phyloP scores from a whole-genome alignment of 2,113 vertebrate genomes.

The Xenopus laevis region DNA sequence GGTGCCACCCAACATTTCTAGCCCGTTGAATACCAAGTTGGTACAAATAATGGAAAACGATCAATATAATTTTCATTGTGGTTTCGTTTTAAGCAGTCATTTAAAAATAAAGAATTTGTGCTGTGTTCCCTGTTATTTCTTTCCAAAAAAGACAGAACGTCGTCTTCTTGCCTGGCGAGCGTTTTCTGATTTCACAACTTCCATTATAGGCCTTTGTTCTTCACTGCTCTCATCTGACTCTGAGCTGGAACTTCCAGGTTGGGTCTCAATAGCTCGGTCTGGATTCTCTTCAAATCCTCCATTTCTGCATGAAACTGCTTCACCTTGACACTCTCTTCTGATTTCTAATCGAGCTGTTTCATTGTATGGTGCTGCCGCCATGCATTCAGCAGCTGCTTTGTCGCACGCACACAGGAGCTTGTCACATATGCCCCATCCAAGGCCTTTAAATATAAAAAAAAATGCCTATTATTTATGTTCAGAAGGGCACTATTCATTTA shows the following conservation, averaged over 20 bases:
- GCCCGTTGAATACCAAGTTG: neutral
- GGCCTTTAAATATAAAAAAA: conserved; percentile 49
- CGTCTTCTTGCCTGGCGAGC: conserved; percentile 23
- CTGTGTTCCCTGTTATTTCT: rapidly evolving
- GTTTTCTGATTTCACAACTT: conserved; percentile 39
- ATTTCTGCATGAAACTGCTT: conserved; percentile 55
- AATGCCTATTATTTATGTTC: no score
- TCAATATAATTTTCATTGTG: neutral
- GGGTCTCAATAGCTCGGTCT: neutral
- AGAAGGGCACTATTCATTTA: no score
- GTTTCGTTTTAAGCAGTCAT: neutral
- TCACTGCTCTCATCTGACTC: conserved; percentile 67
- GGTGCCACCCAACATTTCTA: neutral
- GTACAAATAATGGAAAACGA: neutral
- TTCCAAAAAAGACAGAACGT: rapidly evolving
- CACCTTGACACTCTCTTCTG: conserved; percentile 54
- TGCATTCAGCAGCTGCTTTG: conserved; percentile 70
- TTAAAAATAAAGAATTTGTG: neutral
- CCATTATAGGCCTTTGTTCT: conserved; percentile 26
- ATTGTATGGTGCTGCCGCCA: conserved; percentile 78
- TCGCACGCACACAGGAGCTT: conserved; percentile 80
- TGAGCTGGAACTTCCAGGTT: conserved; percentile 50
- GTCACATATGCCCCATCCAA: conserved; percentile 66
- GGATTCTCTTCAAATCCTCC: neutral
- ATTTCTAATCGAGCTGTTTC: conserved; percentile 56